phyloP scores from a whole-genome alignment of 2,113 vertebrate genomes.

The Labeo rohita region DNA sequence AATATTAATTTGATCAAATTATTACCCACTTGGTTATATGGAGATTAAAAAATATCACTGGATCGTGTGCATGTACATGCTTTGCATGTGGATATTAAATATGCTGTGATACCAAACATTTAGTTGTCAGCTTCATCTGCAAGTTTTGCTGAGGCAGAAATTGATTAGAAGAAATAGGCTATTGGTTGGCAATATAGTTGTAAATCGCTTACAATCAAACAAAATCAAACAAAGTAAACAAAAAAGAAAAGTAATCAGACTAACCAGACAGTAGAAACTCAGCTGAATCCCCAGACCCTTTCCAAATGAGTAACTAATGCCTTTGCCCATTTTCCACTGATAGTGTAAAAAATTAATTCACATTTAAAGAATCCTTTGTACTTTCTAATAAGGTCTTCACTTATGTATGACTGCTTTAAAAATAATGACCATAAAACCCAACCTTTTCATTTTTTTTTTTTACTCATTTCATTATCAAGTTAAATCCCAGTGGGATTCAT shows the following conservation, averaged over 20 bases:
- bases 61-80: not conserved
- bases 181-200: not conserved
- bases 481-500: not conserved
- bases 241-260: not conserved
- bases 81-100: not conserved
- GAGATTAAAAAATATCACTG: not conserved
- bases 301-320: not conserved
- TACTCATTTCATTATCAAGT: not conserved
- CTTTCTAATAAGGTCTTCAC: constrained; percentile 1
- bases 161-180: not conserved
- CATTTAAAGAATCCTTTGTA: not conserved
- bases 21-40: not conserved
- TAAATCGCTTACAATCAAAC: not conserved
- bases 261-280: not conserved
- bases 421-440: constrained; percentile 1
- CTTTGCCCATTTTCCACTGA: not conserved
- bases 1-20: not conserved
- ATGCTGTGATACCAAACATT: not conserved
- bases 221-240: not conserved
- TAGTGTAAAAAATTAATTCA: not conserved
- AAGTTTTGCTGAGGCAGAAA: not conserved
- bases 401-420: not conserved
- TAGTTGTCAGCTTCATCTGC: not conserved
- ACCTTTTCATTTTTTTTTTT: not conserved
- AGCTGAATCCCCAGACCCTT: not conserved